Base-by-base conservation (phyloP, 2,113 vertebrate species). In the Tenebrosternarchus preto region DNA sequence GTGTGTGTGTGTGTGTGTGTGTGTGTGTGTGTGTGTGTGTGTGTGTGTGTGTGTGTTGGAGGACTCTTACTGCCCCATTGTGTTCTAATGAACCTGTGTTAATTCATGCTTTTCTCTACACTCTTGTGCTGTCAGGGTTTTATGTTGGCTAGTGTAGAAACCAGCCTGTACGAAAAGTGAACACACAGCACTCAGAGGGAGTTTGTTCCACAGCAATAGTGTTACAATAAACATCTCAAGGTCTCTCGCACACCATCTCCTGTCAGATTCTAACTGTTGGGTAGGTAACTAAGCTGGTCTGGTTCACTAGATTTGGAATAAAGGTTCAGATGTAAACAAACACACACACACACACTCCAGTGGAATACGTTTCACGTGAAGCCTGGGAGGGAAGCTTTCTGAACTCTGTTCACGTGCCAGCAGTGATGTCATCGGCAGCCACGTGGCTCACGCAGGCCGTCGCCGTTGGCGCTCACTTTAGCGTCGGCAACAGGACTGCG, bases 391-490 rank as follows among this genome's bases (percentile, higher is more conserved):
- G 69, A 84, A 39, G 29, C 43, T 73, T 81, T 71, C 82, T 82
- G 80, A 71, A 75, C 78, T 76, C 61, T 67, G 80, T 74, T 80
- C 70, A 63, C 50, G 72, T 83, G 72, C 80, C 63, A 73, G 20
- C 33, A 71, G 68, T 88, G 88, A 43, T 83, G 80, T 76, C 87
- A 85, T 84, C 78, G 33, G 81, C 80, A 25, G 72, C 68, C 77
- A 19, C 70, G 57, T n/a, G n/a, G n/a, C n/a, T n/a, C n/a, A n/a
- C n/a, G n/a, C n/a, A n/a, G n/a, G 16, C 46, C 29, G 20, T 67
- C 24, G 3, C 36, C 60, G 64, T 86, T 66, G 87, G 66, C 83
- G 46, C 81, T 83, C 80, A 36, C 85, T 80, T 73, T 79, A 76
- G 83, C 82, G 82, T 89, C 77, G 85, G 77, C 77, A 43, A 50